phyloP scores from a whole-genome alignment of 2,797 vertebrate species.

The Peromyscus attwateri region DNA sequence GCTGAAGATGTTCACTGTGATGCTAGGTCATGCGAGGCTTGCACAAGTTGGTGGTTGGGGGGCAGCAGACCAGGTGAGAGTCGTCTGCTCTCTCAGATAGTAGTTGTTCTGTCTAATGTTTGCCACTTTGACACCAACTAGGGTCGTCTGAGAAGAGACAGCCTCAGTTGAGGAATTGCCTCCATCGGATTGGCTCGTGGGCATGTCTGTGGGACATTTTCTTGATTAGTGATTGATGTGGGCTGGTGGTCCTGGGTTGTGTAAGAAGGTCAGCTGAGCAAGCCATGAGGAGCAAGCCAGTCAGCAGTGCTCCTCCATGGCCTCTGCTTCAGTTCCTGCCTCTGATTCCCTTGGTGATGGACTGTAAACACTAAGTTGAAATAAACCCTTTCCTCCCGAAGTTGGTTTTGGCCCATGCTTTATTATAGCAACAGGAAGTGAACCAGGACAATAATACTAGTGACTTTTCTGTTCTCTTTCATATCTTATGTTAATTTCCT shows the following conservation, averaged over 20 bases:
- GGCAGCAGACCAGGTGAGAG: not conserved
- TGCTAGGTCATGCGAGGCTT: not conserved
- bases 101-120: not conserved
- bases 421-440: not conserved
- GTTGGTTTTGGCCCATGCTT: not conserved
- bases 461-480: not conserved
- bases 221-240: not conserved
- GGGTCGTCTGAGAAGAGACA: not conserved
- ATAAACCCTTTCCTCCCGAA: not conserved
- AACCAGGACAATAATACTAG: too few species aligned
- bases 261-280: not conserved
- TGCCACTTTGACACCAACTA: not conserved
- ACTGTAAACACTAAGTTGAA: not conserved
- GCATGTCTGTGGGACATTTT: not conserved
- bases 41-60: not conserved
- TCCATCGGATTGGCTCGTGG: not conserved
- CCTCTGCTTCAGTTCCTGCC: not conserved
- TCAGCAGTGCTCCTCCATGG: too few species aligned
- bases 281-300: not conserved
- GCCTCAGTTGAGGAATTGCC: not conserved
- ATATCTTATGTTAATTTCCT: constrained; percentile 14
- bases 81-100: not conserved
- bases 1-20: not conserved
- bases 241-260: not conserved
- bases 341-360: not conserved